phyloP scores from a whole-genome alignment of 2,888 invertebrate genomes.

The Calameuta filiformis region DNA sequence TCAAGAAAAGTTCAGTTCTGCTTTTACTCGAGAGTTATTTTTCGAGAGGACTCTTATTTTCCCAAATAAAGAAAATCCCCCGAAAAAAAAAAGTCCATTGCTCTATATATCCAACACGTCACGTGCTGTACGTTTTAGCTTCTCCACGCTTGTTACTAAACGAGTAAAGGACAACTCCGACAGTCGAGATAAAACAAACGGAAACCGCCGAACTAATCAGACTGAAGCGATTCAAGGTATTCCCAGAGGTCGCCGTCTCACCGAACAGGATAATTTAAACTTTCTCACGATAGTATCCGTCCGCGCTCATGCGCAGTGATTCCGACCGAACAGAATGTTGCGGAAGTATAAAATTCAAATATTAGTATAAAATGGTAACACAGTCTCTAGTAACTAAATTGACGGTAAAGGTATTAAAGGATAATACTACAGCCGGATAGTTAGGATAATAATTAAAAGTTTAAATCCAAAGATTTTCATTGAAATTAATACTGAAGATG shows the following conservation, averaged over 20 bases:
- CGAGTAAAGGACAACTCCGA: not conserved
- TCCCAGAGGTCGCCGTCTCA: constrained; percentile 43
- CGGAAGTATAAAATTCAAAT: constrained; percentile 40
- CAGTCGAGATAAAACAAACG: constrained; percentile 35
- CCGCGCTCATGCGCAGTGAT: not conserved
- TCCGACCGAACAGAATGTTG: constrained; percentile 31
- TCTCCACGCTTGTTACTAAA: not conserved
- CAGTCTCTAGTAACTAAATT: not conserved
- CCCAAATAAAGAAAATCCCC: not conserved
- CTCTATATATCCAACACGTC: not conserved
- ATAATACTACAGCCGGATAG: not conserved
- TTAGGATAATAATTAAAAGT: not conserved
- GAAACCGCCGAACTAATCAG: constrained; percentile 60
- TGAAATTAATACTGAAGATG: not conserved
- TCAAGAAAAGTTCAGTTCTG: not conserved
- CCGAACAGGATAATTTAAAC: constrained; percentile 60
- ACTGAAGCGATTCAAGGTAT: constrained; percentile 56
- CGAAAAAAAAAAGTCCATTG: not conserved
- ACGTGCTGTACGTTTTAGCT: not conserved
- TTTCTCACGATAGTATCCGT: constrained; percentile 33
- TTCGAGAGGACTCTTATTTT: not conserved
- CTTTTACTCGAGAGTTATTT: not conserved
- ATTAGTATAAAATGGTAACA: constrained; percentile 13
- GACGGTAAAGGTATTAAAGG: not conserved
- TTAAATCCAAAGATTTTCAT: not conserved